Evolutionary conservation across 2,797 vertebrate species (phyloP), one percentile per base, ranked within the genome.

Genomic region (Ciconia nigra): DNA sequence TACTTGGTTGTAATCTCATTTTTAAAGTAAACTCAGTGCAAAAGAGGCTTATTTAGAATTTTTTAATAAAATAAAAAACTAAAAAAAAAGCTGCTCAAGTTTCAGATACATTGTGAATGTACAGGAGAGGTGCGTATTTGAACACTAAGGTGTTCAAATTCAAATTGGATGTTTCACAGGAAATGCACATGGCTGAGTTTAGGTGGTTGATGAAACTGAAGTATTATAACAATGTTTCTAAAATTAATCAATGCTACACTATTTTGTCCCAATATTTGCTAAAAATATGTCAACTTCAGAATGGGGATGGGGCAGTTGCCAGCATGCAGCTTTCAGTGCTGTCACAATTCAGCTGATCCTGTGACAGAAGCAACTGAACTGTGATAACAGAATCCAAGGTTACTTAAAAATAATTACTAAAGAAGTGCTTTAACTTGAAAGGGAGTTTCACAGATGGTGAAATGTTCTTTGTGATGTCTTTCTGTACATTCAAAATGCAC

Each of bases 11-110:
- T 98, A 93, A 97, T 91, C 69, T 98, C 85, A 31, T 98, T 99
- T 98, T 96, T 98, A 11, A 95, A 98, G 97, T 94, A 74, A 96
- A 97, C 97, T 95, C 95, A 96, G 98, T 98, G 98, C 97, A 97
- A 98, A 96, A 97, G 86, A 96, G 58, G 87, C 96, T 78, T 62
- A 77, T 91, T 94, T 94, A 96, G 98, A 97, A 90, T 98, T 97
- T 97, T 96, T 39, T 97, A 98, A 97, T 96, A 96, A 97, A 97
- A 94, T 33, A 8, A 13, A 63, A 37, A 37, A 37, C 14, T 7
- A 4, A 13, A 95, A 97, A 94, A 96, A 66, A 61, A 62, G 12
- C 71, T 90, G 69, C 67, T 96, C 14, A 61, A 81, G 47, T 55
- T 35, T 17, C 29, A 79, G 54, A 77, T 85, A 39, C 62, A 33